Evolutionary conservation across 1,140 invertebrate species (phyloP), one percentile per base, ranked within the genome.

Genomic region (Plutomurus gul): DNA sequence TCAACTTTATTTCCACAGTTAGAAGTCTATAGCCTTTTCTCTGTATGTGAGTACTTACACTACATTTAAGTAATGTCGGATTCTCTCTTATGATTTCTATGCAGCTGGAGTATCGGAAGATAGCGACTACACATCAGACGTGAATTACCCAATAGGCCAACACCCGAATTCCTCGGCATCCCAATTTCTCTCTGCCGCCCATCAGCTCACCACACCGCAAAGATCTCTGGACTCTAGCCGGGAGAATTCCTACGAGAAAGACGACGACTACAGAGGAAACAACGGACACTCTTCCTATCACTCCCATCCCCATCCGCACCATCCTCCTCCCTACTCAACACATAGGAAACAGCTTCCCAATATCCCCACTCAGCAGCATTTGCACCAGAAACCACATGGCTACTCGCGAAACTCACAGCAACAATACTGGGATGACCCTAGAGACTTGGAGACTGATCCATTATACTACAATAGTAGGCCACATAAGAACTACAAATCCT

Each of bases 61-160:
- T n/a, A n/a, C n/a, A n/a, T n/a, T n/a, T 65, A 36, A 65, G 16
- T 36, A 36, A 43, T 65, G 27, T 16, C 7, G 25, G 11, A 60
- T 60, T 25, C 36, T 65, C 36, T n/a, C 18, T 27, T 65, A 65
- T 65, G 56, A 65, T 65, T 65, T 65, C 51, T 65, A 30, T 91
- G 84, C 89, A 96, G 95, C 95, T 85, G 95, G 95, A 60, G 94
- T 97, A 87, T 98, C 96, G 25, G 96, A 99, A 88, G 96, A 96
- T 88, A 95, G 93, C 83, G 96, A 99, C 88, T 99, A 99, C 87
- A 98, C 96, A 36, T 96, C 94, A 76, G 96, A 99, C 88, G 90
- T 97, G 84, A 98, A 96, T 89, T 98, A 95, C 88, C 96, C 96
- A 46, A 92, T 96, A 78, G 94, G 92, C 47, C 93, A 94, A 85